Percentiles rank a stretch among this genome's conserved stretches.
These are phyloP conservation scores for Rafetus swinhoei DNA, from an alignment of 2,113 vertebrate species.

Conservation along the genomic window DNA sequence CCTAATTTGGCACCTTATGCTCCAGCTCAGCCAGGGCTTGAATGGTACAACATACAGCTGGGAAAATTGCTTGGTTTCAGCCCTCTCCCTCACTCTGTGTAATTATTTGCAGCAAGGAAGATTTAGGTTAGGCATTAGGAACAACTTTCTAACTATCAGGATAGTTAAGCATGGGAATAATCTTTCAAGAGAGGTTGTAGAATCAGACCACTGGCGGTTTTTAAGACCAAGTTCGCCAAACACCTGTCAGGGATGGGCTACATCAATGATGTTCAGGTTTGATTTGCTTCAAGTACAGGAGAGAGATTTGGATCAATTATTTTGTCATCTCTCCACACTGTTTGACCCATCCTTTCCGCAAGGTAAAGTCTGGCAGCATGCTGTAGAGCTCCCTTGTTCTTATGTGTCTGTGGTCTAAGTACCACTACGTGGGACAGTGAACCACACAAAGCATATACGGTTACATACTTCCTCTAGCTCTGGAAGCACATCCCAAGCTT, in stretches of 20 bases:
- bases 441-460: no score
- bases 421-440: no score
- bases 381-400: no score
- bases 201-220: not conserved
- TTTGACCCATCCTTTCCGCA: not conserved
- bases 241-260: not conserved
- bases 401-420: no score
- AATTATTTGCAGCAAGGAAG: not conserved
- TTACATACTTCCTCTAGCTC: no score
- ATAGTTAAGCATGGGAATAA: not conserved
- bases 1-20: slow-evolving; percentile 55
- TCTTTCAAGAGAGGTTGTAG: not conserved
- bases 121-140: not conserved
- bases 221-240: not conserved
- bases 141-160: not conserved
- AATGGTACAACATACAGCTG: not conserved
- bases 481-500: no score
- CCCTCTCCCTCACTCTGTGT: not conserved
- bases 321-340: not conserved
- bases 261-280: not conserved
- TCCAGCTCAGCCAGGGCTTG: slow-evolving; percentile 33
- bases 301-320: not conserved
- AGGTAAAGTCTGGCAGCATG: not conserved
- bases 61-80: not conserved
- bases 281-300: not conserved